Evolutionary conservation across 1,140 invertebrate species (phyloP), one percentile per base, ranked within the genome.

Genomic region (Nasonia longicornis): DNA sequence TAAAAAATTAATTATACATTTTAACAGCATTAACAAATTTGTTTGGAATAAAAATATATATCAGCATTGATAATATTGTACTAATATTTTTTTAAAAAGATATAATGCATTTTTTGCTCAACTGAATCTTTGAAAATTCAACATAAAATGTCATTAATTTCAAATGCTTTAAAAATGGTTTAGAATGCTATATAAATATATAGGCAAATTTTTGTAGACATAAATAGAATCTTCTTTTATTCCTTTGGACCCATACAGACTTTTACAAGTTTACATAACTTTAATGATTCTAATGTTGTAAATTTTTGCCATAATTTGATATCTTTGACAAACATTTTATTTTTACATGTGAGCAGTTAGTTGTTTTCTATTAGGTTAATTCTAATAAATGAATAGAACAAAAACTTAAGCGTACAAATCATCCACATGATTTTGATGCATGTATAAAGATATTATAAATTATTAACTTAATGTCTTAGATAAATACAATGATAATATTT

Each of bases 211-310:
- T 63, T 81, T 76, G 12, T 70, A 7, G 29, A 81, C 26, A 58
- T 6, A 77, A 76, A 69, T 75, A 74, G 26, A 38, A 29, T 75
- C 67, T 72, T 69, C 35, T 38, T 22, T 73, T 45, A 73, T 64
- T 72, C n/a, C 38, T 70, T 76, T 81, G 79, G 73, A 81, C 66
- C 73, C 79, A 42, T 45, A 38, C 42, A 70, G 7, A 76, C 70
- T 71, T 75, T 76, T 71, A 63, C 31, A 70, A 16, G 73, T 80
- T 79, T 42, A 74, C 11, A 58, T 52, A n/a, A 31, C 12, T 74
- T 73, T 52, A 16, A 58, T n/a, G 16, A 16, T 20, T 58, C 6
- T n/a, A 20, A 7, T n/a, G 6, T 58, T 58, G 2, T n/a, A 58
- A 7, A 4, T 7, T 20, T n/a, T 58, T 8, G 16, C 6, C 52